Evolutionary conservation across 2,113 vertebrate species (phyloP), one percentile per base, ranked within the genome.

Genomic region (Epinephelus lanceolatus): DNA sequence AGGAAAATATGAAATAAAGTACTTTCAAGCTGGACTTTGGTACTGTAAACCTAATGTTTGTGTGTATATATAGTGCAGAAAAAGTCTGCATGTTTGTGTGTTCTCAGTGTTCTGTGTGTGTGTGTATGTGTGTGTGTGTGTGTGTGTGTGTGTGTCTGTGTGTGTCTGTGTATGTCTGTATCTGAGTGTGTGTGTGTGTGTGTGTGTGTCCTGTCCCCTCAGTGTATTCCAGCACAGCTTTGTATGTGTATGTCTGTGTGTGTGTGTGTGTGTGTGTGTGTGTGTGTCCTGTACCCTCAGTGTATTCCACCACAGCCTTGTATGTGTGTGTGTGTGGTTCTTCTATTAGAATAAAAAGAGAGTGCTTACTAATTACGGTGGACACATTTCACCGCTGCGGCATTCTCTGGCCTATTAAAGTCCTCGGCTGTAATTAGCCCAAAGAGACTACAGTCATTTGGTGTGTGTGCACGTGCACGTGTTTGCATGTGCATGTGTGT

Each of bases 381-480:
- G 42, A 85, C 67, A 75, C 84, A 87, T 91, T 90, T 81, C 75
- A 86, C 47, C 27, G 42, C 49, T 45, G 68, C 55, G 19, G 66
- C 76, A 62, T 85, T 88, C 57, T 61, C 67, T 78, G 52, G 62
- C 70, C 67, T 84, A 85, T 86, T 84, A 86, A 81, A 74, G 74
- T 71, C 74, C 71, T 87, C 65, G 5, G 49, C 62, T 78, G 80
- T 91, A 92, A 93, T 93, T 91, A 91, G 70, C 59, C 74, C 51
- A 77, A 80, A 78, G 84, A 76, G 69, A 74, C 68, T 67, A 6
- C 18, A 75, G 68, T 30, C 17, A 30, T 45, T 25, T n/a, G 0
- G 56, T 47, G 42, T 33, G 33, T 63, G 55, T 55, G 66, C 45
- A 49, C 57, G 33, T 71, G 67, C 42, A 42, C 9, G 65, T 69